These are phyloP conservation scores for Tetropium fuscum DNA, from an alignment of 2,888 invertebrate genomes.

Conservation along the genomic window DNA sequence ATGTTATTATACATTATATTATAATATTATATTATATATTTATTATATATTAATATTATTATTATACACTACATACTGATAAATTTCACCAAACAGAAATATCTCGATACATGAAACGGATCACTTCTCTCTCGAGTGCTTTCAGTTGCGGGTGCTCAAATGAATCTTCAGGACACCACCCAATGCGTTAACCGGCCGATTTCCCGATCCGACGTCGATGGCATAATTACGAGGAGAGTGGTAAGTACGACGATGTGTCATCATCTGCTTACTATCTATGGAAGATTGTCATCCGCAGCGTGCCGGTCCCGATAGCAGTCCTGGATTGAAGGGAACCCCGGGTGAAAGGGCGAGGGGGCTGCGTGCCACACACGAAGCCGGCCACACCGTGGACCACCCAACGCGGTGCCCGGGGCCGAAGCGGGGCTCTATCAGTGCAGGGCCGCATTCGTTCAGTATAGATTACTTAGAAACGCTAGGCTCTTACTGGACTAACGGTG, in stretches of 20 bases:
- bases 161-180: conserved; percentile 2
- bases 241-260: conserved; percentile 22
- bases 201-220: conserved; percentile 17
- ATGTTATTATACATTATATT: no score
- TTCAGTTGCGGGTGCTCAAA: neutral
- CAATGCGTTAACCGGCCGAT: conserved; percentile 1
- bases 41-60: no score
- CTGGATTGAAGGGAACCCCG: conserved; percentile 38
- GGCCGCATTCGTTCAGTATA: conserved; percentile 1
- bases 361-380: conserved; percentile 66
- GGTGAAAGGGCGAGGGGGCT: conserved; percentile 44
- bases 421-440: conserved; percentile 37
- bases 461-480: conserved; percentile 4
- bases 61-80: no score
- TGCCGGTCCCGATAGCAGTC: conserved; percentile 35
- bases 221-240: conserved; percentile 13
- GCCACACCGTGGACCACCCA: conserved; percentile 66
- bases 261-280: conserved; percentile 10
- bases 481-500: neutral
- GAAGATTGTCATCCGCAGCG: conserved; percentile 19
- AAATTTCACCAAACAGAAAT: no score
- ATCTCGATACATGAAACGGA: no score
- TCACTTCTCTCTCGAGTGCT: neutral
- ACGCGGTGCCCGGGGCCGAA: conserved; percentile 54
- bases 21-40: no score